phyloP scores from a whole-genome alignment of 2,888 invertebrate species.

The Muscina levida region DNA sequence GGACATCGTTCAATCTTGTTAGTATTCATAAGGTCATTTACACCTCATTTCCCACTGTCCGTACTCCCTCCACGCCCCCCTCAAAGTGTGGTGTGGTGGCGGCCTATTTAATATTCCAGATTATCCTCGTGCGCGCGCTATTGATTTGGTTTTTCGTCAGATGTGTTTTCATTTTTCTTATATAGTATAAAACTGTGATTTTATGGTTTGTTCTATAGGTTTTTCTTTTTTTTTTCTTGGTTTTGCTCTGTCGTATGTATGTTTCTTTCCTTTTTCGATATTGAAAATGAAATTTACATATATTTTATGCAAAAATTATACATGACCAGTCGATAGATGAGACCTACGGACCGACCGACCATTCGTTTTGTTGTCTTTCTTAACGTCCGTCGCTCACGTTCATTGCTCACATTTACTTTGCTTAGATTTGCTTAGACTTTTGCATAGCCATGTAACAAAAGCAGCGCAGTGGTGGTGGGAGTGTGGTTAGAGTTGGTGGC shows the following conservation, averaged over 20 bases:
- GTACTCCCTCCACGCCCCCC: not conserved
- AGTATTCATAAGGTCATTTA: constrained; percentile 63
- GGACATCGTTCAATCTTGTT: too few relatives aligned
- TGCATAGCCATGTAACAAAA: not conserved
- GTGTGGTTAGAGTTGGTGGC: too few relatives aligned
- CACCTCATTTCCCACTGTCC: constrained; percentile 45
- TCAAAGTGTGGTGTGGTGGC: not conserved
- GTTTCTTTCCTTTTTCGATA: constrained; percentile 15
- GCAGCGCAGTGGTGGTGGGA: too few relatives aligned
- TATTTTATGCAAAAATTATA: constrained; percentile 78
- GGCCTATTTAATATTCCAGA: constrained; percentile 57
- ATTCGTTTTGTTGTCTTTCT: not conserved
- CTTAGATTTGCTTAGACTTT: constrained; percentile 41
- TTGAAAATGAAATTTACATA: constrained; percentile 73
- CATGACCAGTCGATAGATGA: constrained; percentile 55
- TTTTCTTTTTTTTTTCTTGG: constrained; percentile 19
- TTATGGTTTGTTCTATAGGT: constrained; percentile 66
- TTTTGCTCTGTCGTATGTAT: constrained; percentile 39
- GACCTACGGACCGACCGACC: not conserved
- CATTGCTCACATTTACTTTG: constrained; percentile 44
- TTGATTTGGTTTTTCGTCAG: constrained; percentile 71
- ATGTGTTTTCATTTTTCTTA: constrained; percentile 55
- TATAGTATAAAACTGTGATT: constrained; percentile 61
- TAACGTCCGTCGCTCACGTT: constrained; percentile 14
- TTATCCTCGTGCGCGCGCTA: constrained; percentile 64